A percentile compares a stretch with the other conserved stretches of the same genome.
Evolutionary conservation across 2,888 invertebrate species (phyloP).

Genomic region (Phyto melanocephala): DNA sequence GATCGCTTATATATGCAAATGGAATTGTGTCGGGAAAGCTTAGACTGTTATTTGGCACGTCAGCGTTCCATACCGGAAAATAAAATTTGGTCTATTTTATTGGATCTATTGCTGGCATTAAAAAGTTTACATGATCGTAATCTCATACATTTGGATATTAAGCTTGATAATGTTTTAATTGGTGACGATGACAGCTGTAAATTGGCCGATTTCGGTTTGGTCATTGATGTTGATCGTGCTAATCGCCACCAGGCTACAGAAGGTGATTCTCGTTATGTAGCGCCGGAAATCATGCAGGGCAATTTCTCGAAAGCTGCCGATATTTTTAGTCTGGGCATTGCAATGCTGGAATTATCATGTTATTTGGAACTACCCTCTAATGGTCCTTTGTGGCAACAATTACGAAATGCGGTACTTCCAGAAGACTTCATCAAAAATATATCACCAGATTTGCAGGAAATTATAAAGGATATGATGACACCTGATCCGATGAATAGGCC

Average conservation of each 20-base stretch:
- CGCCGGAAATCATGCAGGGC: slow-evolving; percentile 84
- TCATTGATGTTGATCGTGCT: slow-evolving; percentile 82
- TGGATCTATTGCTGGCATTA: slow-evolving; percentile 83
- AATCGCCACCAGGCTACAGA: slow-evolving; percentile 82
- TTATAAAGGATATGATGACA: slow-evolving; percentile 82
- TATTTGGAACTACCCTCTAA: slow-evolving; percentile 85
- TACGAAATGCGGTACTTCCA: slow-evolving; percentile 82
- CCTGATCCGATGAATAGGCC: slow-evolving; percentile 80
- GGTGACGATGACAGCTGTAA: slow-evolving; percentile 84
- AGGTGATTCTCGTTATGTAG: slow-evolving; percentile 88
- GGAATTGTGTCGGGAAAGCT: slow-evolving; percentile 84
- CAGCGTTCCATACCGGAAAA: slow-evolving; percentile 82
- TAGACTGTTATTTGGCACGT: slow-evolving; percentile 81
- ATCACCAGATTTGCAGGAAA: slow-evolving; percentile 80
- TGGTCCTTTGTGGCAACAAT: slow-evolving; percentile 84
- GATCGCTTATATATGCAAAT: slow-evolving; percentile 84
- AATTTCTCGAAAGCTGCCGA: slow-evolving; percentile 85
- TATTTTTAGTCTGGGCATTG: slow-evolving; percentile 87
- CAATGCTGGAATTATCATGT: slow-evolving; percentile 85
- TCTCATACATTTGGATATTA: slow-evolving; percentile 87
- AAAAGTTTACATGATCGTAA: slow-evolving; percentile 84
- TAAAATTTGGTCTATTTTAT: slow-evolving; percentile 83
- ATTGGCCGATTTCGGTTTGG: slow-evolving; percentile 86
- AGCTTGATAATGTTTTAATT: slow-evolving; percentile 88
- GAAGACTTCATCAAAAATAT: slow-evolving; percentile 78